Base-by-base conservation (phyloP, 1,140 invertebrate species). In the Notospermus geniculatus region DNA sequence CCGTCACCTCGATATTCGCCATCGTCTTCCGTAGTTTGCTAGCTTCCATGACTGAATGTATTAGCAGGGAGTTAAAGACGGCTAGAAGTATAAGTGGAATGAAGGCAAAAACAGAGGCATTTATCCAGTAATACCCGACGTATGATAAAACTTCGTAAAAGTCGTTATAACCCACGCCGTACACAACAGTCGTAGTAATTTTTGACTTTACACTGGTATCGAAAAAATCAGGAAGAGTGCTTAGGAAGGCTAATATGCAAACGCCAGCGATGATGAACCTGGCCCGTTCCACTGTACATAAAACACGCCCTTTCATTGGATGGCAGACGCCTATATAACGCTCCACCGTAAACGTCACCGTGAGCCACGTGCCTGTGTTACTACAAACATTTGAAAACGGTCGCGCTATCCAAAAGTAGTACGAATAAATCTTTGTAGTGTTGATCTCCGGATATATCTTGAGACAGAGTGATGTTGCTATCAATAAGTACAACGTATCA, bases 331-430 rank as follows among this genome's bases (percentile, higher is more conserved):
- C 89, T 55, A 91, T 87, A 81, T 89, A 91, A 45, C 89, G 79
- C 78, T 91, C 89, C 57, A 90, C 83, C 2, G 89, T 91, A 74
- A 91, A 91, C 29, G 88, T 87, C 2, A 90, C 88, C 28, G 88
- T 90, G 54, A 91, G 78, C 88, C 89, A 91, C 36, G 89, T 88
- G 23, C 88, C 74, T 13, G 87, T 87, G 75, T 87, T 89, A 67
- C 85, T 86, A 57, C 86, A 84, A 27, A 86, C 83, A 76, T 89
- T 87, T 17, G 85, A 84, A 39, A 89, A 73, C 82, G 86, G 87
- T 27, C 85, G 76, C 2, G 79, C 85, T 60, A 86, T 83, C 0
- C 83, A 82, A 55, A 77, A 77, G 60, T 82, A 79, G 36, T 83
- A 76, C 71, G 80, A 84, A 71, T 86, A 86, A 22, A 83, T 75